These are phyloP conservation scores for Neomorphus geoffroyi DNA, from an alignment of 2,797 vertebrate genomes.

Conservation along the genomic window DNA sequence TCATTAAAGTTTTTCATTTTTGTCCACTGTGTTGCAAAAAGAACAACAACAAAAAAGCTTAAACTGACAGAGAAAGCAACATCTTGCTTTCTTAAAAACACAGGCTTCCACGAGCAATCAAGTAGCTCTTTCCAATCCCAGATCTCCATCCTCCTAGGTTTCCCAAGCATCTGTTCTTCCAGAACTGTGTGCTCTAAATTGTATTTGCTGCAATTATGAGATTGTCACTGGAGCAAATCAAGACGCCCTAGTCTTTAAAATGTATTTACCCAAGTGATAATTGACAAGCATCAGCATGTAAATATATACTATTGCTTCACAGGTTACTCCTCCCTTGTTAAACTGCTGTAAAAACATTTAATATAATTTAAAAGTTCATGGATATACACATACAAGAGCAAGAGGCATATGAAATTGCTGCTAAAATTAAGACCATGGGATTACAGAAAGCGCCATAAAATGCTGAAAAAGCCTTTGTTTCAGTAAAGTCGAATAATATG, in stretches of 20 bases:
- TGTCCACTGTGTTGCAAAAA: not conserved
- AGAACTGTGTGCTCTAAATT: not conserved
- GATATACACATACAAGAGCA: not conserved
- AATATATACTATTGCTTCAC: conserved; percentile 7
- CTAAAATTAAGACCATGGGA: not conserved
- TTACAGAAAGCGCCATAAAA: conserved; percentile 18
- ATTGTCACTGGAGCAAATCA: not conserved
- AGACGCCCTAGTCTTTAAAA: conserved; percentile 19
- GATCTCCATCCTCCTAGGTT: not conserved
- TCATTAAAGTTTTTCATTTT: not conserved
- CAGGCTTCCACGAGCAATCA: not conserved
- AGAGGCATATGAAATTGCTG: not conserved
- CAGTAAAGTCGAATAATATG: not conserved
- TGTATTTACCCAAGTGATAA: conserved; percentile 19
- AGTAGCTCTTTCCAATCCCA: not conserved
- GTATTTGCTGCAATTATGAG: not conserved
- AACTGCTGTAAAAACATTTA: conserved; percentile 11
- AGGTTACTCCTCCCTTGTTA: not conserved
- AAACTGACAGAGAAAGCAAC: not conserved
- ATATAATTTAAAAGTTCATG: conserved; percentile 1
- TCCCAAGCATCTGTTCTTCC: not conserved
- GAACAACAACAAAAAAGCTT: not conserved
- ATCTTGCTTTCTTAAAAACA: not conserved
- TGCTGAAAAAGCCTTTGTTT: not conserved
- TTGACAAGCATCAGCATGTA: not conserved